phyloP scores from a whole-genome alignment of 2,113 vertebrate genomes.

The Loxodonta africana region DNA sequence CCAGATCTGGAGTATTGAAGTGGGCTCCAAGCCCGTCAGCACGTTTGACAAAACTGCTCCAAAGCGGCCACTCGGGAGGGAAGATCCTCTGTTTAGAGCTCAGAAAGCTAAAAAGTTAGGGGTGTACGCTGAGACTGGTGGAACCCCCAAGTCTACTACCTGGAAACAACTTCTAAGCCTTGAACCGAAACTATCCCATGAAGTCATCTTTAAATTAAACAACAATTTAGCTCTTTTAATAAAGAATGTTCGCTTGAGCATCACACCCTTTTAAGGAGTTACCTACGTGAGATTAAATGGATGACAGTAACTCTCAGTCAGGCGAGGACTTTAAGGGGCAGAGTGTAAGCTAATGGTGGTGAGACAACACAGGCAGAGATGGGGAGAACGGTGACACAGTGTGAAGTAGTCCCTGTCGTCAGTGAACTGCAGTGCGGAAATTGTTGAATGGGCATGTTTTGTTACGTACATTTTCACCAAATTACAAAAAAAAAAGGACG shows the following conservation, averaged over 20 bases:
- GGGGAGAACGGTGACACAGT: too few relatives aligned
- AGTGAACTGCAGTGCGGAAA: too few relatives aligned
- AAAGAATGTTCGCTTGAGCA: neutral
- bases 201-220: neutral
- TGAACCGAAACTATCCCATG: neutral
- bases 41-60: rapidly evolving
- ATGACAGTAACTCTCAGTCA: too few relatives aligned
- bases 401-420: too few relatives aligned
- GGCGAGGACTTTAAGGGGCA: too few relatives aligned
- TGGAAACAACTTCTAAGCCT: neutral
- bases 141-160: neutral
- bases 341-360: too few relatives aligned
- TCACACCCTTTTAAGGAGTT: too few relatives aligned
- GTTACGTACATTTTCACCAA: too few relatives aligned
- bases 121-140: neutral
- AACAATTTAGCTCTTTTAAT: neutral
- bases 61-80: rapidly evolving
- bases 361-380: too few relatives aligned
- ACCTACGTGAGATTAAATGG: too few relatives aligned
- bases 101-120: rapidly evolving
- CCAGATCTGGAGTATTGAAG: neutral
- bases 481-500: too few relatives aligned
- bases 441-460: too few relatives aligned
- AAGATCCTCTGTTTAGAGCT: neutral
- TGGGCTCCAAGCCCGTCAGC: neutral